phyloP scores from a whole-genome alignment of 1,140 invertebrate species.

The Anoplolepis gracilipes region DNA sequence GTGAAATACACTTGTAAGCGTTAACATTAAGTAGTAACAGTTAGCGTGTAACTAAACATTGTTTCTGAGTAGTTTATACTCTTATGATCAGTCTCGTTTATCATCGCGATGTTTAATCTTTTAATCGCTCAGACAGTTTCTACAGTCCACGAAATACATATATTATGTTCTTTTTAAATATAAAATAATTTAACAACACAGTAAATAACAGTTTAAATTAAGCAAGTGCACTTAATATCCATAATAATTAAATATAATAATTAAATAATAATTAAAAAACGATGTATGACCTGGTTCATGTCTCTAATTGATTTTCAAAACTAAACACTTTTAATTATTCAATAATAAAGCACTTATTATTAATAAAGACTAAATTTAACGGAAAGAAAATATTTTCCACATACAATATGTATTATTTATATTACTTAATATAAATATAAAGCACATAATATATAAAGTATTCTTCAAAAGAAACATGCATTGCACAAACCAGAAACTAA shows the following conservation, averaged over 20 bases:
- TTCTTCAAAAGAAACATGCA: background rate
- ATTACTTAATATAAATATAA: background rate
- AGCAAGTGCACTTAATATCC: no score
- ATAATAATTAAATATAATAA: background rate
- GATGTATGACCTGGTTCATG: background rate
- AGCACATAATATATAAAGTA: background rate
- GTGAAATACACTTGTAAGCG: background rate
- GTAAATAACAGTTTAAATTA: background rate
- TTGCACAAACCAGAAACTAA: background rate
- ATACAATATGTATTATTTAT: background rate
- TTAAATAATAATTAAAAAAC: background rate
- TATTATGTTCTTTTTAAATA: background rate
- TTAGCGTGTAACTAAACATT: background rate
- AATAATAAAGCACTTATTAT: no score
- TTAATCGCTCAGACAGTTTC: background rate
- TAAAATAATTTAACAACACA: background rate
- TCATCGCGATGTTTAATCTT: background rate
- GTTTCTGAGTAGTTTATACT: background rate
- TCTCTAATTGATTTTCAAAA: background rate
- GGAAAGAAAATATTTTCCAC: background rate
- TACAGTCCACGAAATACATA: background rate
- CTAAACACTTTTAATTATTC: background rate
- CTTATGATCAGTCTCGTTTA: background rate
- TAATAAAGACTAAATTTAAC: background rate
- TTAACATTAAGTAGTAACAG: constrained; percentile 15